Evolutionary conservation across 2,888 invertebrate species (phyloP), one percentile per base, ranked within the genome.

Genomic region (Sinopyrophorus schimmeli): DNA sequence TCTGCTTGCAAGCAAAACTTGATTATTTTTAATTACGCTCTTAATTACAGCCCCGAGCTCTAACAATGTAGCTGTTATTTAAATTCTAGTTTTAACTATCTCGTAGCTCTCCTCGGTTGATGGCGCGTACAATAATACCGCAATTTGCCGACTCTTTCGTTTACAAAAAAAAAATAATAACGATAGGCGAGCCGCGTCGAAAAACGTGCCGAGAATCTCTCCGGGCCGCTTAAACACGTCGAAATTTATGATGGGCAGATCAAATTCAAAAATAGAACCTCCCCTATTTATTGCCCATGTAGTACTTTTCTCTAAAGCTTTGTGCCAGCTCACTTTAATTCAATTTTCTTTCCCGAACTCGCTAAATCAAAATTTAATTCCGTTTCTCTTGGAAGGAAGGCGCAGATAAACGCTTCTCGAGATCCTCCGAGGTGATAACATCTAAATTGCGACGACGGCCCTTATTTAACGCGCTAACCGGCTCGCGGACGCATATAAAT

Each of bases 21-120:
- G 37, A 42, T 49, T 49, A 42, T 49, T 49, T 49, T 49, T 49
- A 49, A 49, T 49, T 49, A 31, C 41, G 16, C 21, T 20, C 15
- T 41, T 41, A 41, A 41, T 41, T 41, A 41, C 21, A 23, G 10
- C 20, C 17, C 15, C 11, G 15, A 9, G 21, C 12, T 23, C 28
- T 32, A 31, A 41, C 23, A 31, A 31, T 41, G 41, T 23, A 40
- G 20, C 10, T 20, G 41, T 32, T 23, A 24, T 32, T 41, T 31
- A 41, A 41, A 41, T 31, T n/a, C 27, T 39, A 39, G 39, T 39
- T 39, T 12, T 28, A 39, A 39, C 39, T 39, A 39, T 28, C 7
- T 11, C 12, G 1, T 17, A 31, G 32, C 7, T 11, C 32, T 32
- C 14, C 17, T 17, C 32, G 10, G 32, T 3, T 20, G 5, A 9